phyloP scores from a whole-genome alignment of 2,113 vertebrate species.

The Lamprotornis superbus region DNA sequence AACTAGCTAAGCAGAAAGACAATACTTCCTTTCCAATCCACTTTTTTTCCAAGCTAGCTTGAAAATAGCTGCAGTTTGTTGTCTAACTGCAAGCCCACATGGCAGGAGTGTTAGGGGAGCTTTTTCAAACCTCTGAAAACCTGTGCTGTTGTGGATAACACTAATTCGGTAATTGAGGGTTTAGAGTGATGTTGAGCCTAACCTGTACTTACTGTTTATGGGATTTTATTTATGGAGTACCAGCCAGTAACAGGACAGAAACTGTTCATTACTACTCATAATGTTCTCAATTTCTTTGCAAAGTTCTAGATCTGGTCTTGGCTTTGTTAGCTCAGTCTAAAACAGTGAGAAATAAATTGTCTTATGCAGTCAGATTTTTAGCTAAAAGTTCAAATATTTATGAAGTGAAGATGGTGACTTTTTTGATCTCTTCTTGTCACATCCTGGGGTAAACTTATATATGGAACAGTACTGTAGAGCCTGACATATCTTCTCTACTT shows the following conservation, averaged over 20 bases:
- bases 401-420: not conserved
- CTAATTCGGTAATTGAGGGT: not conserved
- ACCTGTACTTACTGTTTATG: not conserved
- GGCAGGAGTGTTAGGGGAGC: not conserved
- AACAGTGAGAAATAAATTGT: not conserved
- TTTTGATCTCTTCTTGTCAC: not conserved
- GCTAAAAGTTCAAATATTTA: not conserved
- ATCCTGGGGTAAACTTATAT: not conserved
- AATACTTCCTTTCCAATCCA: not conserved
- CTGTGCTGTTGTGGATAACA: not conserved
- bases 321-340: not conserved
- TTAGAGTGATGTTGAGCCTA: not conserved
- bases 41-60: not conserved
- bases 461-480: not conserved
- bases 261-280: not conserved
- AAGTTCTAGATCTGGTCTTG: fast-evolving
- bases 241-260: not conserved
- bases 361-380: not conserved
- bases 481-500: not conserved
- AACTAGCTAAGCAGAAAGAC: constrained; percentile 2
- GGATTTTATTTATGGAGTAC: not conserved
- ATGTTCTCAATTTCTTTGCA: not conserved
- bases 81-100: not conserved
- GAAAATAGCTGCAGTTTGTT: not conserved
- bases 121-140: not conserved